Evolutionary conservation across 2,113 vertebrate genomes (phyloP), one percentile per base, ranked within the genome.

Genomic region (Nothocercus nigrocapillus): DNA sequence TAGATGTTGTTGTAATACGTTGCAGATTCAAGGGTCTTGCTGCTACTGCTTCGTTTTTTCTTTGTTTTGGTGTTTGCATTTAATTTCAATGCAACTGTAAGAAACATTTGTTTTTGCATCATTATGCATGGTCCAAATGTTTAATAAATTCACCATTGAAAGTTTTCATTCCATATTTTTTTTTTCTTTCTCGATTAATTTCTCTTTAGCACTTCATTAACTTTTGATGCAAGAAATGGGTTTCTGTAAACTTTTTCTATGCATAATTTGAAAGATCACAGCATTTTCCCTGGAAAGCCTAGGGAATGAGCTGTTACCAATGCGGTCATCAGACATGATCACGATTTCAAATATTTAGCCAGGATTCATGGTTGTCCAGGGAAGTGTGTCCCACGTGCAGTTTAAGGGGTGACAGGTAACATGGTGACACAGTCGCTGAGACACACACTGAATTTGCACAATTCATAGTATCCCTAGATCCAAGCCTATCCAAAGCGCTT

Each of bases 151-250:
- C 51, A 30, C 22, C 17, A 28, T 27, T 62, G n/a, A 8, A 5
- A 19, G 7, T 47, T 88, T 86, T 84, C 32, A 56, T 3, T 49
- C 44, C 22, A 32, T 2, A 19, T 13, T 49, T 11, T 1, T 2
- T 13, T 49, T 11, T 1, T 2, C 4, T 7, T 58, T 87, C 95
- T 51, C 36, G 82, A 38, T 69, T 79, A 66, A 53, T 62, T 91
- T 59, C 5, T 54, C 13, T 47, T 85, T 34, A 47, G n/a, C 49
- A 63, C 4, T 58, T 59, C 17, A 51, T 9, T 30, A 1, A 1
- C 19, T 83, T 88, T 72, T 85, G 63, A 88, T 74, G 36, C 15
- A 63, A 83, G 51, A 86, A 88, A 88, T 61, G n/a, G 17, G 14
- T 70, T 91, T 74, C 75, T 74, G 10, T n/a, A 24, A 45, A 68